A percentile compares a stretch with the other conserved stretches of the same genome.
Conservation (phyloP, 1,140 invertebrate species). For the Spodoptera frugiperda region DNA sequence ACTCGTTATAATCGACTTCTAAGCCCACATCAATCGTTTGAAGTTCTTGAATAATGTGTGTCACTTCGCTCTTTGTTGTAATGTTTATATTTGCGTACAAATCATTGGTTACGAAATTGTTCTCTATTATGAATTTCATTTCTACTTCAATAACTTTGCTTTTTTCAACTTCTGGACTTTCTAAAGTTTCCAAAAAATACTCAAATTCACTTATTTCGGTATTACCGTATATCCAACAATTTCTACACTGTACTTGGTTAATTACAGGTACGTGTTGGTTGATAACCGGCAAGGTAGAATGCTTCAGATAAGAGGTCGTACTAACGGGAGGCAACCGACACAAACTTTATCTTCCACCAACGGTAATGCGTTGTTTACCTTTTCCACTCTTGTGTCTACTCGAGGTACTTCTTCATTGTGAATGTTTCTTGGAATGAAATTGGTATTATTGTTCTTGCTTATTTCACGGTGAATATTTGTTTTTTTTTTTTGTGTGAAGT, state of each 20-base stretch:
- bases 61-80: constrained; percentile 3
- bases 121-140: background rate
- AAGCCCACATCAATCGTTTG: constrained; percentile 36
- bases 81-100: constrained; percentile 1
- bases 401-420: constrained; percentile 2
- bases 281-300: constrained; percentile 57
- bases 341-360: constrained; percentile 50
- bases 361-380: constrained; percentile 47
- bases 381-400: constrained; percentile 42
- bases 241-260: constrained; percentile 31
- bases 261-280: constrained; percentile 50
- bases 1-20: constrained; percentile 41
- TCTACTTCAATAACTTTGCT: background rate
- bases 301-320: constrained; percentile 57
- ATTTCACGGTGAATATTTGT: constrained; percentile 9
- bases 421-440: constrained; percentile 8
- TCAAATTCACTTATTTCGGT: background rate
- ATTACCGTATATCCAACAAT: background rate
- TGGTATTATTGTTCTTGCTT: constrained; percentile 19
- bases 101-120: background rate
- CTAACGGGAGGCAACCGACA: constrained; percentile 55
- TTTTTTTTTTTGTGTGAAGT: background rate
- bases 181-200: background rate
- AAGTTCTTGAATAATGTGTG: constrained; percentile 36
- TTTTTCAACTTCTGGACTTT: background rate